phyloP scores from a whole-genome alignment of 92 coral and sea anemone species.

The Blastomussa wellsi region DNA sequence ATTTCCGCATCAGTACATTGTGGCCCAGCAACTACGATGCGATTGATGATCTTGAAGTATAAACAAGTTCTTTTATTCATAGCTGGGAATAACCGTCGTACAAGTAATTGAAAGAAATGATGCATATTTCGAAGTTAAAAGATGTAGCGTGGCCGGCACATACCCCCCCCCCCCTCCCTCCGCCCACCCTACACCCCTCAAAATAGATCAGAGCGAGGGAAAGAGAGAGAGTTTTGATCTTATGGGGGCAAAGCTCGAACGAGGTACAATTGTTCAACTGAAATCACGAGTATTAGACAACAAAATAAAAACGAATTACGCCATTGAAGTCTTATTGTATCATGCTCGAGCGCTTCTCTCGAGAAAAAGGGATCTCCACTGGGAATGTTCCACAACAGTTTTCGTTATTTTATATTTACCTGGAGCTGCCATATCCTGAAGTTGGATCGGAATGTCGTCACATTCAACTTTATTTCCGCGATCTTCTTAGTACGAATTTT shows the following conservation, averaged over 20 bases:
- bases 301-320: background rate
- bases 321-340: background rate
- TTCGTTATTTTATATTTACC: background rate
- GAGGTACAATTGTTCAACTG: background rate
- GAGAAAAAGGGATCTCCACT: too few relatives aligned
- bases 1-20: background rate
- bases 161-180: background rate
- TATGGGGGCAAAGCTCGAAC: background rate
- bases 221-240: background rate
- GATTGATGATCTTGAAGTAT: background rate
- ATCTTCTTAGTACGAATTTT: background rate
- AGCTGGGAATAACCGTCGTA: background rate
- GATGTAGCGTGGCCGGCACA: background rate
- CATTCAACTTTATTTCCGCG: background rate
- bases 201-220: background rate
- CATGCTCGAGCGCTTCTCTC: background rate
- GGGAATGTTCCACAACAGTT: background rate
- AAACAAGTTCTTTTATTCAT: background rate
- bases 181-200: too few relatives aligned
- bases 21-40: background rate
- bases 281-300: background rate
- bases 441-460: slow-evolving; percentile 2
- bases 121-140: background rate
- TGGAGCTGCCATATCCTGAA: background rate
- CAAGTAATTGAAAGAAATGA: background rate